Evolutionary conservation across 2,797 vertebrate genomes (phyloP).

Genomic region (Dallia pectoralis): DNA sequence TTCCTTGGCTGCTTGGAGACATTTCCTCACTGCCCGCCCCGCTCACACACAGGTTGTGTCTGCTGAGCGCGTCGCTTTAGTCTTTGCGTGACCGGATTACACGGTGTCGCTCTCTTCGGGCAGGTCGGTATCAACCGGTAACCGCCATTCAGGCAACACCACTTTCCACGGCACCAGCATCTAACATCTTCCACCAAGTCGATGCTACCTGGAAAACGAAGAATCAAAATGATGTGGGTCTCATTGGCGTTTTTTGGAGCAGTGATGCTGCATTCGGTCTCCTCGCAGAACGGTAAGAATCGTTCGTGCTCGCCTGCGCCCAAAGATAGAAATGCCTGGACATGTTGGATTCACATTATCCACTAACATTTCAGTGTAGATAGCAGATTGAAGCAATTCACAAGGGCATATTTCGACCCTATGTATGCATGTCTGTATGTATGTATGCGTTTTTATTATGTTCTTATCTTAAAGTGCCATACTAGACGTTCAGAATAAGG

Average conservation of each 20-base stretch:
- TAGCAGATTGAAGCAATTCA: background rate
- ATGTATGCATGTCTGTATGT: too few species aligned
- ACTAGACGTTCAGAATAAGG: background rate
- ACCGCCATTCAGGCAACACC: slow-evolving; percentile 49
- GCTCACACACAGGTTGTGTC: slow-evolving; percentile 30
- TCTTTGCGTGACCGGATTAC: slow-evolving; percentile 44
- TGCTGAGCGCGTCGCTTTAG: slow-evolving; percentile 38
- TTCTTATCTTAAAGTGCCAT: background rate
- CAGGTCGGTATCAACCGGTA: slow-evolving; percentile 11
- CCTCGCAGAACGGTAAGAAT: slow-evolving; percentile 74
- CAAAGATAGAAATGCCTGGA: slow-evolving; percentile 1
- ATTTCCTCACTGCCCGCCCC: slow-evolving; percentile 40
- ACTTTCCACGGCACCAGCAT: slow-evolving; percentile 40
- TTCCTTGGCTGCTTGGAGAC: slow-evolving; percentile 3
- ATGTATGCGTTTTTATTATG: background rate
- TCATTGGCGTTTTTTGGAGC: slow-evolving; percentile 63
- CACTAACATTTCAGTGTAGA: background rate
- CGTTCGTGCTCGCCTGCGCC: background rate
- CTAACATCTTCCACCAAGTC: slow-evolving; percentile 43
- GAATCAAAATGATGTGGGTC: slow-evolving; percentile 68
- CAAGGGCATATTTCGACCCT: slow-evolving; percentile 10
- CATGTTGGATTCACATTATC: slow-evolving; percentile 11
- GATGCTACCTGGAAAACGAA: slow-evolving; percentile 63
- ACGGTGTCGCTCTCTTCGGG: slow-evolving; percentile 30
- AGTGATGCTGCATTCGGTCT: slow-evolving; percentile 71